A percentile compares a stretch with the other conserved stretches of the same genome.
phyloP scores from a whole-genome alignment of 2,888 invertebrate species.

The Pomacea canaliculata region DNA sequence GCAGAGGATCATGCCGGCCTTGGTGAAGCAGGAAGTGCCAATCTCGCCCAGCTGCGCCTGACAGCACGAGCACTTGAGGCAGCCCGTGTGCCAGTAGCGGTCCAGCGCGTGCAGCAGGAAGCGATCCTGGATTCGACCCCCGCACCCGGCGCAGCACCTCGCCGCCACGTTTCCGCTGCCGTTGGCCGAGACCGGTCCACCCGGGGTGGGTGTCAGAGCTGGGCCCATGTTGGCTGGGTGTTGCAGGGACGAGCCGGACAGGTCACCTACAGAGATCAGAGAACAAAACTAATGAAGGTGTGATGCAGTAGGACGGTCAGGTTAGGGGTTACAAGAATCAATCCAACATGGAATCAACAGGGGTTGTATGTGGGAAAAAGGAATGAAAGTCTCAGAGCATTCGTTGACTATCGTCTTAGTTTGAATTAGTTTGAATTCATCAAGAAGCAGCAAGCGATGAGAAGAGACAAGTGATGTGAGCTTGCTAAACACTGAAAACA shows the following conservation, averaged over 20 bases:
- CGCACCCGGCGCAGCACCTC: slow-evolving; percentile 87
- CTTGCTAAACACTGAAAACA: too few relatives aligned
- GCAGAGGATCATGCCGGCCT: slow-evolving; percentile 94
- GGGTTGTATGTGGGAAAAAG: too few relatives aligned
- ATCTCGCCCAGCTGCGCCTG: slow-evolving; percentile 90
- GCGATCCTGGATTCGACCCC: slow-evolving; percentile 89
- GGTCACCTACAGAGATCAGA: slow-evolving; percentile 9
- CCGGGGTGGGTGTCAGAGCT: slow-evolving; percentile 8
- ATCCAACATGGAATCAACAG: too few relatives aligned
- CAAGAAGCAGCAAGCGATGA: too few relatives aligned
- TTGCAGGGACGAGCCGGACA: neutral
- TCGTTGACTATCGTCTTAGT: too few relatives aligned
- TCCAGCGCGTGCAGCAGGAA: slow-evolving; percentile 92
- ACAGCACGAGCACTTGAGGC: slow-evolving; percentile 94
- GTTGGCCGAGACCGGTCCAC: neutral
- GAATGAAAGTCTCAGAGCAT: too few relatives aligned
- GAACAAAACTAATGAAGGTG: too few relatives aligned
- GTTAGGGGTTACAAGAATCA: too few relatives aligned
- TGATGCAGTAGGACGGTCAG: too few relatives aligned
- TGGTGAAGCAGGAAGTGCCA: slow-evolving; percentile 91
- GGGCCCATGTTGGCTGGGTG: slow-evolving; percentile 21
- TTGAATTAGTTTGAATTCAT: too few relatives aligned
- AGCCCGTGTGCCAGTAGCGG: slow-evolving; percentile 95
- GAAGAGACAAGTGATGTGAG: too few relatives aligned
- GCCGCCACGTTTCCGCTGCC: slow-evolving; percentile 31